Evolutionary conservation across 2,797 vertebrate genomes (phyloP).

Genomic region (Spea hammondii): DNA sequence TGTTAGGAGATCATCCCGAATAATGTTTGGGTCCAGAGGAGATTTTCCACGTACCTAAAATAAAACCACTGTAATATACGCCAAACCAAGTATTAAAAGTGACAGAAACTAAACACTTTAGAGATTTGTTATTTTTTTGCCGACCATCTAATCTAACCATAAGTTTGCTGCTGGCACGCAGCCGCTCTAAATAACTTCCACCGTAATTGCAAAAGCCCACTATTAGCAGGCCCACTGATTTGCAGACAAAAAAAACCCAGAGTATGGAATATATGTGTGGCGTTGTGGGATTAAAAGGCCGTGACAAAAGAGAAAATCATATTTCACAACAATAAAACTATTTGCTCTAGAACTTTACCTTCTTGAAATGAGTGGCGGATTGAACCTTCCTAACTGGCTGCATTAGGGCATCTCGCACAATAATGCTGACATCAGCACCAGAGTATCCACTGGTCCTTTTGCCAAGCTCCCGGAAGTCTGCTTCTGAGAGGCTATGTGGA

Average conservation of each 20-base stretch:
- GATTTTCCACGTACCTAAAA: slow-evolving; percentile 83
- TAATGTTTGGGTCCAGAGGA: slow-evolving; percentile 69
- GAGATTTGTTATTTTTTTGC: not conserved
- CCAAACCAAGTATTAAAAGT: slow-evolving; percentile 13
- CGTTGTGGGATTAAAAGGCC: too few species aligned
- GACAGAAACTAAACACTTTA: not conserved
- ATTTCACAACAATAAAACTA: too few species aligned
- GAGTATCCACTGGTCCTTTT: slow-evolving; percentile 90
- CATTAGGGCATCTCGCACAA: slow-evolving; percentile 96
- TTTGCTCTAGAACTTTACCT: slow-evolving; percentile 62
- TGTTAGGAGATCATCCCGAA: slow-evolving; percentile 83
- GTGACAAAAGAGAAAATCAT: too few species aligned
- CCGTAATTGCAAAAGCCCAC: too few species aligned
- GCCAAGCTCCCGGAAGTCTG: slow-evolving; percentile 83
- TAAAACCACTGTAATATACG: too few species aligned
- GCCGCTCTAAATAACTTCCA: too few species aligned
- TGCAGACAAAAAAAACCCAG: too few species aligned
- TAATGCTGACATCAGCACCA: slow-evolving; percentile 90
- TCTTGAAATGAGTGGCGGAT: slow-evolving; percentile 95
- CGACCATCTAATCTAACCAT: too few species aligned
- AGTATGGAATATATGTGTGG: too few species aligned
- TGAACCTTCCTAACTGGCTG: slow-evolving; percentile 97
- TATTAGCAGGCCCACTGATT: too few species aligned
- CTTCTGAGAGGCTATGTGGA: slow-evolving; percentile 75
- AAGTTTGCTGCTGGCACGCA: too few species aligned